Conservation (phyloP, 2,113 vertebrate species). For the Empidonax alnorum region DNA sequence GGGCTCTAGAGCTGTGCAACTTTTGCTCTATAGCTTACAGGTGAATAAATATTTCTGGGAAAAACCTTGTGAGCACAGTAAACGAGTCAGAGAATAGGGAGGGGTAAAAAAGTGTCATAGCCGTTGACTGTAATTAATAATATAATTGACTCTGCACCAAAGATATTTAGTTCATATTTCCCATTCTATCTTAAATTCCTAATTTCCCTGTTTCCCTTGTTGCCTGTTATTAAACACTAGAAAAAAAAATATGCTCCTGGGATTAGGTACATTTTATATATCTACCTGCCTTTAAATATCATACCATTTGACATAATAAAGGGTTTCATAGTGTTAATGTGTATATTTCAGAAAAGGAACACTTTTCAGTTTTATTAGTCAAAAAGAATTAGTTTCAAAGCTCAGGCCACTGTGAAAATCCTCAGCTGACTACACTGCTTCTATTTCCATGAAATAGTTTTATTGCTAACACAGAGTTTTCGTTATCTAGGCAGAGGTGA, state of each 20-base stretch:
- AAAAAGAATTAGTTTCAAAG: conserved; percentile 34
- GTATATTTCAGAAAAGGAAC: not conserved
- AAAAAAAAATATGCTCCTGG: not conserved
- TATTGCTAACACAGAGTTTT: not conserved
- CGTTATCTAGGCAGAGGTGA: not conserved
- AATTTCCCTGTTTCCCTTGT: not conserved
- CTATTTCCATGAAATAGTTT: not conserved
- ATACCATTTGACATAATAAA: not conserved
- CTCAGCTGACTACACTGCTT: not conserved
- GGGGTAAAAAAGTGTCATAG: not conserved
- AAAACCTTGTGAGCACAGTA: not conserved
- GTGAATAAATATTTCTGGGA: not conserved
- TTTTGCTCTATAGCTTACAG: not conserved
- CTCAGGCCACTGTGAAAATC: not conserved
- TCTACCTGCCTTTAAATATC: not conserved
- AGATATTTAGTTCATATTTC: not conserved
- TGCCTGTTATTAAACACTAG: not conserved
- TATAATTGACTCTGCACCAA: not conserved
- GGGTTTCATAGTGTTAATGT: not conserved
- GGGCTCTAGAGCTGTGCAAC: not conserved
- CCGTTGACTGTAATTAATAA: not conserved
- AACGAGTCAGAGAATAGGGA: not conserved
- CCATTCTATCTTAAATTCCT: not conserved
- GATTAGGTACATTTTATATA: not conserved
- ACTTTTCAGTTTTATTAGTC: not conserved